Evolutionary conservation across 2,113 vertebrate genomes (phyloP).

Genomic region (Glaucidium brasilianum): DNA sequence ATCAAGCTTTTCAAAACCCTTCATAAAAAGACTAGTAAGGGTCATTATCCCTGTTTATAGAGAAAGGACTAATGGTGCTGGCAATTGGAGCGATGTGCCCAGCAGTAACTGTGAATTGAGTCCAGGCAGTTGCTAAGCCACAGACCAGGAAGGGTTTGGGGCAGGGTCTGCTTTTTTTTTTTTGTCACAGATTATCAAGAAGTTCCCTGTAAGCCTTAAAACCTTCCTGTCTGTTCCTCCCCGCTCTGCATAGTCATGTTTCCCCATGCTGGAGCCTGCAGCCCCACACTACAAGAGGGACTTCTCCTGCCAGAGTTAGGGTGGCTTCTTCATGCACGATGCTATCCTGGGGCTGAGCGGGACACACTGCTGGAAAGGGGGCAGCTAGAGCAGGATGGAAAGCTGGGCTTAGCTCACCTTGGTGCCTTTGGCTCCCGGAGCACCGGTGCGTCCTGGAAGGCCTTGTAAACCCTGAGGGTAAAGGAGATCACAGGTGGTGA

Average conservation of each 20-base stretch:
- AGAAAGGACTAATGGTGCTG: neutral
- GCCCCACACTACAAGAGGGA: rapidly evolving
- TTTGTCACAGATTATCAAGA: neutral
- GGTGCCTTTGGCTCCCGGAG: constrained; percentile 71
- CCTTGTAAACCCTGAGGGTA: constrained; percentile 78
- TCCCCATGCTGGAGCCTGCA: neutral
- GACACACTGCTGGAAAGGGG: neutral
- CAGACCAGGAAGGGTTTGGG: neutral
- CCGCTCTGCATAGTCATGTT: rapidly evolving
- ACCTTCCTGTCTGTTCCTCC: rapidly evolving
- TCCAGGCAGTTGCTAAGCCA: constrained; percentile 5
- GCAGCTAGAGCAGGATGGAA: neutral
- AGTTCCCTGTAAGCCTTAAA: neutral
- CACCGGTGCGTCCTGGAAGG: constrained; percentile 74
- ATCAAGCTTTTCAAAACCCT: neutral
- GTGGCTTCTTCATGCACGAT: neutral
- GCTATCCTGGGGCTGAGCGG: neutral
- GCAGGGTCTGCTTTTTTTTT: neutral
- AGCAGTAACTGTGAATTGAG: neutral
- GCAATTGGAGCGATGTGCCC: neutral
- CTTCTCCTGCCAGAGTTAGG: neutral
- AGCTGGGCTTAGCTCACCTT: constrained; percentile 68
- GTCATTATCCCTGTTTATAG: neutral
- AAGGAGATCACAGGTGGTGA: neutral
- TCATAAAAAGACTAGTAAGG: neutral